Evolutionary conservation across 2,888 invertebrate species (phyloP), one percentile per base, ranked within the genome.

Genomic region (Tipula unca): DNA sequence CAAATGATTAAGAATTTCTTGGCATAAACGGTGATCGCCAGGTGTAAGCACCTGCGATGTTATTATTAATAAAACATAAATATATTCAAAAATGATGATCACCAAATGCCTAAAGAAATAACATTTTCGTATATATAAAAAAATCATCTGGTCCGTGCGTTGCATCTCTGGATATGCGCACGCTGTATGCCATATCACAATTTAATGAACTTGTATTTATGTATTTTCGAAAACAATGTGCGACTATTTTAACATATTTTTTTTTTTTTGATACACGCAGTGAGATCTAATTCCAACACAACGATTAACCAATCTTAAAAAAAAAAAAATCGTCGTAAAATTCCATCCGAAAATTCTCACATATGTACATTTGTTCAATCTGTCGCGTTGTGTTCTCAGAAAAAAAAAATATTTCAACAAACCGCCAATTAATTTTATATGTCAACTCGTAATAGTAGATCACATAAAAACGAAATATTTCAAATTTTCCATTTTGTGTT

Each of bases 351-450:
- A 69, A 69, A 69, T 69, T 69, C 25, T 69, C 69, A 69, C 69
- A 69, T 69, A 69, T 69, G 69, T 69, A 69, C 69, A 69, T 69
- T 69, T 69, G 69, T 69, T 69, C 25, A 69, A 69, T 25, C 6
- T 69, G 69, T 69, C 69, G 69, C 69, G 25, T 10, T 69, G 25
- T 13, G 69, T 69, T 69, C 69, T 69, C 1, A 69, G 69, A 69
- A 69, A 25, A 69, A 1, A 25, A 69, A 25, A 69, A 69, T 25
- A 69, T 25, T 69, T 69, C 20, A 69, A 69, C 69, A 69, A 69
- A 69, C 69, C 69, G 69, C 69, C 69, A 69, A 69, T 69, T 69
- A 69, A 69, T 69, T 69, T 69, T 69, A 69, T 69, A 69, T 69
- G 69, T 69, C 69, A 69, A 69, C 69, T 69, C 69, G 69, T 69